phyloP scores from a whole-genome alignment of 2,797 vertebrate genomes.

The Rallus crepitans region DNA sequence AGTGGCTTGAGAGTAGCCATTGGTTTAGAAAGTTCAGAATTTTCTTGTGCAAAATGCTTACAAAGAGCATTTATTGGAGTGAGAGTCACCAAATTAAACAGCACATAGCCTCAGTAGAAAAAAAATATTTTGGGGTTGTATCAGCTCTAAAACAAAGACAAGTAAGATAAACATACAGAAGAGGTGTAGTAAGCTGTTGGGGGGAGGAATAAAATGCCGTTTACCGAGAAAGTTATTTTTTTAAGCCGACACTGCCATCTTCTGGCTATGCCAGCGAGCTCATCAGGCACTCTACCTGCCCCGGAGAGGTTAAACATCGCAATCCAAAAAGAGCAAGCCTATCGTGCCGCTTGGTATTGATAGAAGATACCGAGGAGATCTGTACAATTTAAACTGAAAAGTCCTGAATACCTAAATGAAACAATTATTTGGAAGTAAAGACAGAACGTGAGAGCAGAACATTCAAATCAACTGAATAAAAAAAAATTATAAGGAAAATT shows the following conservation, averaged over 20 bases:
- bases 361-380: fast-evolving
- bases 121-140: background rate
- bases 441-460: background rate
- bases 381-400: background rate
- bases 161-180: background rate
- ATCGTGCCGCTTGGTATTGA: background rate
- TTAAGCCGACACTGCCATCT: conserved; percentile 82
- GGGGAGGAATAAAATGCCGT: background rate
- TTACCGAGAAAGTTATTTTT: background rate
- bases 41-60: background rate
- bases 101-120: background rate
- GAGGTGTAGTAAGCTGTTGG: background rate
- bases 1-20: background rate
- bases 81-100: background rate
- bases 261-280: conserved; percentile 58
- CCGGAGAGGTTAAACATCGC: background rate
- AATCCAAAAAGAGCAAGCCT: background rate
- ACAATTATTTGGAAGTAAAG: background rate
- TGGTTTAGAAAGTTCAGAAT: background rate
- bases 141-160: background rate
- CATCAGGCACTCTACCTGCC: background rate
- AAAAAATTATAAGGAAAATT: background rate
- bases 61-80: background rate
- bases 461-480: background rate
- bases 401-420: fast-evolving